Evolutionary conservation across 1,140 invertebrate species (phyloP), one percentile per base, ranked within the genome.

Genomic region (Bombus huntii): DNA sequence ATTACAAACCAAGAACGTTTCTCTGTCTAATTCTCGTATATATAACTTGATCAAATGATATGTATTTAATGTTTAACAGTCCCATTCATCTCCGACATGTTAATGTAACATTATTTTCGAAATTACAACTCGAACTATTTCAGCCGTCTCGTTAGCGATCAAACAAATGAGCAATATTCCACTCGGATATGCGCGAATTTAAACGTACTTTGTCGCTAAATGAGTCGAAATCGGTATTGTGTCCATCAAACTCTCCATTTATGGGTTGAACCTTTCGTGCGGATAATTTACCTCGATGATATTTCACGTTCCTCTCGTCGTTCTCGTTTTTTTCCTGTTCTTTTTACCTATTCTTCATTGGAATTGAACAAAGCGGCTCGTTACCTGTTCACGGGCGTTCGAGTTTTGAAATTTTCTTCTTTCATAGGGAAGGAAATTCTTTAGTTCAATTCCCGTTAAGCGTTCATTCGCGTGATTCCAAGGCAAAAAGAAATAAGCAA

Each of bases 401-500:
- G n/a, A 68, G 59, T 76, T 75, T 53, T 44, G 73, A 68, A 83
- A 83, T 53, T 53, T 39, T 34, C 8, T 59, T 31, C 31, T 42
- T 22, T 4, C 34, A 22, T 3, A 1, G 37, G 15, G n/a, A 66
- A 78, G 57, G n/a, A 66, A 78, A 78, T 42, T 62, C 75, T 44
- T 77, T 42, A 31, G 57, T 42, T 42, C 37, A 34, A 31, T 34
- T 73, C 15, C 71, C 44, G 80, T 53, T 81, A 83, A 83, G 62
- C 68, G 76, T 71, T 34, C 42, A 62, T 62, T 85, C 83, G 83
- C 72, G 75, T 71, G 83, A 71, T 34, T 37, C 53, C 37, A 39
- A 8, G 34, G 68, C 76, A 15, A 34, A 13, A 13, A 15, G 53
- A 34, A 71, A 83, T 44, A 28, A 42, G 42, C 10, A 62, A 62